phyloP scores from a whole-genome alignment of 2,888 invertebrate species.

The Drosophila suboccidentalis region DNA sequence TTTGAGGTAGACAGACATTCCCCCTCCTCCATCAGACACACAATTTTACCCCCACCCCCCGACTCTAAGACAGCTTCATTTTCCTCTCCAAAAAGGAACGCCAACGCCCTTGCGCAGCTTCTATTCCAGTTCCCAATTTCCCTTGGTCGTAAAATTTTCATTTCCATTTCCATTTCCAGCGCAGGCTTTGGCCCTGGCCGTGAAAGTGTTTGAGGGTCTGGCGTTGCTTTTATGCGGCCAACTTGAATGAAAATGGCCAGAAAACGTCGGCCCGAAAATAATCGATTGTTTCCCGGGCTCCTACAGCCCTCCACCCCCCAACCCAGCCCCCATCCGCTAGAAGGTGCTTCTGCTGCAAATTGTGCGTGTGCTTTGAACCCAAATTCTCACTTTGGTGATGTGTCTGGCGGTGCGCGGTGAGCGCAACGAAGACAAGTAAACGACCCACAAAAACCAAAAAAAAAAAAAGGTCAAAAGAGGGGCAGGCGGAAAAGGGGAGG shows the following conservation, averaged over 20 bases:
- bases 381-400: constrained; percentile 51
- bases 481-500: background rate
- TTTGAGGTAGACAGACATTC: constrained; percentile 52
- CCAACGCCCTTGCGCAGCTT: constrained; percentile 57
- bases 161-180: constrained; percentile 21
- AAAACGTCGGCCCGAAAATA: constrained; percentile 59
- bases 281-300: constrained; percentile 61
- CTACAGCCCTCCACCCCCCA: background rate
- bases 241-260: constrained; percentile 49
- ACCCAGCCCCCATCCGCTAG: background rate
- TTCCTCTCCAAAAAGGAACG: background rate
- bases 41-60: background rate
- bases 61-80: no score
- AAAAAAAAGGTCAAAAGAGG: background rate
- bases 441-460: constrained; percentile 63
- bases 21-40: constrained; percentile 28
- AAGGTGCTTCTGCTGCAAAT: constrained; percentile 23
- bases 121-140: constrained; percentile 27
- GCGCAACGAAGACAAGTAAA: constrained; percentile 32
- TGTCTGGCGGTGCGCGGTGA: constrained; percentile 78
- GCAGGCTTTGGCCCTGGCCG: constrained; percentile 27
- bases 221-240: constrained; percentile 25
- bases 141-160: constrained; percentile 4
- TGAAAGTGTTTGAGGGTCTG: constrained; percentile 38
- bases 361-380: constrained; percentile 68